Base-by-base conservation (phyloP, 2,797 vertebrate genomes). In the Crocodylus rhombifer region DNA sequence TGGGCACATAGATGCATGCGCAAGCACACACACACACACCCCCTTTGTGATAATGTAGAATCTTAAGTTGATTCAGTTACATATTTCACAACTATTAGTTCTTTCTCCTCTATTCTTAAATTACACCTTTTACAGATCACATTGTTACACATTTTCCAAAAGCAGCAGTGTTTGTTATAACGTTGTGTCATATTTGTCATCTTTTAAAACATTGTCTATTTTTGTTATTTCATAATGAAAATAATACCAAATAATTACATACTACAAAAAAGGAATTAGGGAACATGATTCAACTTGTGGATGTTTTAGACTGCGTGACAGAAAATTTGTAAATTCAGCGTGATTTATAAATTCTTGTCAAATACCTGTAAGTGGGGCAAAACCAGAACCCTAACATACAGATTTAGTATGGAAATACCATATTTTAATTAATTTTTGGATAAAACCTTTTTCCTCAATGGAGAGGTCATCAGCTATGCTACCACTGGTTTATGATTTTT, bases 281-380 rank as follows among this genome's bases (percentile, higher is more conserved):
- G 91, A 91, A 93, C 91, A 42, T 76, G 90, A 84, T 95, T 96
- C 95, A 95, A 91, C 95, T 95, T 95, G 95, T 94, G 86, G 82
- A 95, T 86, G 92, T 96, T 96, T 97, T 65, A 94, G 85, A 81
- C 63, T 63, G 73, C 84, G 81, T 96, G 93, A 97, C 88, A 95
- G 95, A 97, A 96, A 95, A 93, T 95, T 96, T 96, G 89, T 88
- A 94, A 96, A 89, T 91, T 94, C 86, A 92, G 79, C 87, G 94
- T 86, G 92, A 96, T 97, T 97, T 97, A 95, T 96, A 96, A 96
- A 97, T 86, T 82, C 92, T 88, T 96, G 93, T 97, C 95, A 95
- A 95, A 85, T 2, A 42, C 95, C 91, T 95, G 95, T 97, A 97
- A 95, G 93, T 97, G 95, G 91, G 89, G 96, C 85, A 93, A 94